Evolutionary conservation across 2,888 invertebrate species (phyloP).

Genomic region (Drosophila paranaensis): DNA sequence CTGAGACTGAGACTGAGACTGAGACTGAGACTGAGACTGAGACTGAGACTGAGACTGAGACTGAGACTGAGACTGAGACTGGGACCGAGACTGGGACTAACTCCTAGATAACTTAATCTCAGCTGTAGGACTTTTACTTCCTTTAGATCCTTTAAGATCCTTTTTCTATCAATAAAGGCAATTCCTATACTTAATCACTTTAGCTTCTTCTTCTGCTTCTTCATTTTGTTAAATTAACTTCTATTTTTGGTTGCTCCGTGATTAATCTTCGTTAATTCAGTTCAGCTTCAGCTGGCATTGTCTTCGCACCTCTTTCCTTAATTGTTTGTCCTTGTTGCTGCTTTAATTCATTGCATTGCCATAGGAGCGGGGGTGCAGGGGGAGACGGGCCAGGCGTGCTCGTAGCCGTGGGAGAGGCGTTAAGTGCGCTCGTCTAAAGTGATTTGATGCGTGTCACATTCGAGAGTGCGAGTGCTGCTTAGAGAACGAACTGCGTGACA

Average conservation of each 20-base stretch:
- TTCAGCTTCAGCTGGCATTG: constrained; percentile 14
- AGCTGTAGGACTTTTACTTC: too few species aligned
- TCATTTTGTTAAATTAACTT: neutral
- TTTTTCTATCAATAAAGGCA: too few species aligned
- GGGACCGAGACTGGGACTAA: too few species aligned
- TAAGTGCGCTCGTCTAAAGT: constrained; percentile 60
- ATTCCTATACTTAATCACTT: neutral
- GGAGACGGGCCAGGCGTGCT: neutral
- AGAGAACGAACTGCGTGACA: constrained; percentile 24
- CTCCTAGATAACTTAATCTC: too few species aligned
- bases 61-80: too few species aligned
- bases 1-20: too few species aligned
- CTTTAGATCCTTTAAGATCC: too few species aligned
- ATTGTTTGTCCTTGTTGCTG: constrained; percentile 1
- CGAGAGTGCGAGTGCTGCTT: constrained; percentile 48
- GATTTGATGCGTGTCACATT: constrained; percentile 65
- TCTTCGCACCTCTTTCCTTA: neutral
- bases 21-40: too few species aligned
- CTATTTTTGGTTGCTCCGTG: neutral
- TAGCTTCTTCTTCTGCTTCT: neutral
- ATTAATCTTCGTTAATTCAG: constrained; percentile 10
- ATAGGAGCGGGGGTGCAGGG: neutral
- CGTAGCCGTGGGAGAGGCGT: constrained; percentile 16
- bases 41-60: too few species aligned
- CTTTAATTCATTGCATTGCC: constrained; percentile 41